A percentile compares a stretch with the other conserved stretches of the same genome.
These are phyloP conservation scores for Allochrocebus solatus DNA, from an alignment of 2,797 vertebrate genomes.

Conservation along the genomic window DNA sequence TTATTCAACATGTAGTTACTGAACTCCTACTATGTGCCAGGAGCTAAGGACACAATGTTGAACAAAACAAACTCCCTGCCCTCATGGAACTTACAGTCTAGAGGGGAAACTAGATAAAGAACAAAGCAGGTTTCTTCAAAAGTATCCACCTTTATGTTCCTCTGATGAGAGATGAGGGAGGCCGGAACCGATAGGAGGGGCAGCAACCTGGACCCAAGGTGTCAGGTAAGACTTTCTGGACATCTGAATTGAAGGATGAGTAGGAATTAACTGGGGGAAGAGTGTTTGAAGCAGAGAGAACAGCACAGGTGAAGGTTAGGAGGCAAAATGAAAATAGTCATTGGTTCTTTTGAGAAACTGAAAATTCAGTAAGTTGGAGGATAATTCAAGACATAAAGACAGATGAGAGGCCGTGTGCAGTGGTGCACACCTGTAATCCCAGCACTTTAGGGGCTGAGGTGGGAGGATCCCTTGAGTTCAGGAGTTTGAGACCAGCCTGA, in stretches of 20 bases:
- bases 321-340: neutral
- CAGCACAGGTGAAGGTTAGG: neutral
- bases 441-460: neutral
- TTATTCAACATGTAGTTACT: neutral
- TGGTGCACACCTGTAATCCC: neutral
- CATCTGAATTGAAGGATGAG: neutral
- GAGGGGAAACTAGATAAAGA: neutral
- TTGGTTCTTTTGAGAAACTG: neutral
- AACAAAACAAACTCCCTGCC: neutral
- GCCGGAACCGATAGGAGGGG: neutral
- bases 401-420: neutral
- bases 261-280: neutral
- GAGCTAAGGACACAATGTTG: neutral
- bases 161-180: neutral
- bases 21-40: neutral
- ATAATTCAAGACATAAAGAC: neutral
- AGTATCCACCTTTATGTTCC: neutral
- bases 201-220: no score
- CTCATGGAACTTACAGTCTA: neutral
- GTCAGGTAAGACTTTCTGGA: neutral
- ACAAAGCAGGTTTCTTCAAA: neutral
- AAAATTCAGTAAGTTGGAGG: neutral
- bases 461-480: neutral
- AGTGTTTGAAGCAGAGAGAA: neutral
- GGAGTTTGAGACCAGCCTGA: neutral